Evolutionary conservation across 2,113 vertebrate species (phyloP), one percentile per base, ranked within the genome.

Genomic region (Casuarius casuarius): DNA sequence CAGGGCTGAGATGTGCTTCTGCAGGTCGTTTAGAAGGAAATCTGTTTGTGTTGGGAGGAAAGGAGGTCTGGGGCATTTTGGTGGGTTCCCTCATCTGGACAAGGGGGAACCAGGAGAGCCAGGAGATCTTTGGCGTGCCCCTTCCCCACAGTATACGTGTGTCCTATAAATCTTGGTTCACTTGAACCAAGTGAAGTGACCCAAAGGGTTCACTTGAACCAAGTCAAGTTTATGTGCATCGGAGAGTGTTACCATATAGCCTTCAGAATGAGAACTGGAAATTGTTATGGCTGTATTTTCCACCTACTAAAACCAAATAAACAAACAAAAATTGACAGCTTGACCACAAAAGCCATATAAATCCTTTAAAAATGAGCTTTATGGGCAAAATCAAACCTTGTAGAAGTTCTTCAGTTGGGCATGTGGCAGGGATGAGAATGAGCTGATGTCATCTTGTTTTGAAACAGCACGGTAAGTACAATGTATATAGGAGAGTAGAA

Each of bases 401-500:
- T 71, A 63, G 22, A 78, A 59, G 15, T 68, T 84, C 59, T 56
- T 86, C 46, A 44, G 35, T 66, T 89, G 31, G 59, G 5, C 29
- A 12, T 35, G 29, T 59, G 42, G 22, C 8, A 2, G 19, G 33
- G 5, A 15, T 54, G 52, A 54, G 13, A 28, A 3, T 44, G 40
- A 62, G 9, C 61, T 80, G 52, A 76, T 61, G 52, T 35, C 3
- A 0, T 29, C 17, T 74, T 82, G 25, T 73, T 79, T 38, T 70
- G 42, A 58, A 92, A 71, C 35, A 77, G 12, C 19, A 31, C 0
- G 1, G 8, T 67, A 71, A 74, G 19, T 42, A n/a, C 13, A 67
- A 33, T 0, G 2, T 11, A 4, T 18, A 8, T 23, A 21, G 18
- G 51, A 65, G 29, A 5, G 23, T 17, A 7, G 28, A 28, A 68